Percentiles rank a stretch among this genome's conserved stretches.
Conservation (phyloP, 2,113 vertebrate genomes). For the Bothrops jararaca region DNA sequence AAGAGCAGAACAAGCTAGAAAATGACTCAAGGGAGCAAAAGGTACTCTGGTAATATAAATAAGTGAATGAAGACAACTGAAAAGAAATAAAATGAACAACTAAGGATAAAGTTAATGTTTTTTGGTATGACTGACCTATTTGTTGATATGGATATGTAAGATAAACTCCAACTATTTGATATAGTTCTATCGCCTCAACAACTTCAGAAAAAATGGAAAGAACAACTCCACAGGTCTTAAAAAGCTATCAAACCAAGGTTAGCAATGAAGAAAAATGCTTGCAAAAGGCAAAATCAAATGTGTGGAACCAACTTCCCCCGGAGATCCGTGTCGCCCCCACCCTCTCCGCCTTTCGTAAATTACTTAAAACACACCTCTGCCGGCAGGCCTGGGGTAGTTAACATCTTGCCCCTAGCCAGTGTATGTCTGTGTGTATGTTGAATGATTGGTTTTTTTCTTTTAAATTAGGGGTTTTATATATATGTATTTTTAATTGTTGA, state of each 20-base stretch:
- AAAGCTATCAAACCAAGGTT: background rate
- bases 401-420: too few species aligned
- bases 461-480: too few species aligned
- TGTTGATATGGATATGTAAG: background rate
- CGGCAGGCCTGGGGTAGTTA: too few species aligned
- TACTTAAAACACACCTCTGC: too few species aligned
- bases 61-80: background rate
- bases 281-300: background rate
- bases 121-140: background rate
- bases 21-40: background rate
- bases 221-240: background rate
- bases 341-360: too few species aligned
- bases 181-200: background rate
- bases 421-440: too few species aligned
- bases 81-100: background rate
- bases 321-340: too few species aligned
- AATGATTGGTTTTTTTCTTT: too few species aligned
- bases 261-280: background rate
- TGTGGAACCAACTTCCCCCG: too few species aligned
- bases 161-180: background rate
- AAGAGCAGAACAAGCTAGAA: background rate
- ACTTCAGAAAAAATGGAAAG: background rate
- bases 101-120: background rate
- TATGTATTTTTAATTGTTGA: too few species aligned
- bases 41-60: background rate